Base-by-base conservation (phyloP, 2,888 invertebrate species). In the Dasysyrphus albostriatus region DNA sequence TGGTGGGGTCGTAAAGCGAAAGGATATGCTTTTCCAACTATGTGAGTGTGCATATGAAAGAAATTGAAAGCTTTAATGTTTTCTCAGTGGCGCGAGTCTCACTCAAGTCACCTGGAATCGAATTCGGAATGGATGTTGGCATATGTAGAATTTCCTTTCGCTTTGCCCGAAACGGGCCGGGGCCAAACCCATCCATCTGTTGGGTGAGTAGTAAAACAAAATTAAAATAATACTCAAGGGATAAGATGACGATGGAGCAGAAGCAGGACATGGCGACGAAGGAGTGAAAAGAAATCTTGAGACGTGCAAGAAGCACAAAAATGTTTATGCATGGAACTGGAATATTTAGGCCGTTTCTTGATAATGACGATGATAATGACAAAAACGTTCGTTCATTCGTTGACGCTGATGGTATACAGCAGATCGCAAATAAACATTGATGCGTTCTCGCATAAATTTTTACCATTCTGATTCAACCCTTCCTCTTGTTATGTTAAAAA, bases 171-270 rank as follows among this genome's bases (percentile, higher is more conserved):
- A 56, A 29, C 47, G 47, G 34, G 44, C 32, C 32, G 44, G 24
- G 9, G 16, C n/a, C 47, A 32, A 16, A 34, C 79, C 63, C 80
- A 72, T 79, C 65, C 80, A 69, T 78, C 79, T 65, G 81, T 63
- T 88, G 83, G 83, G 75, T 88, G 81, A 88, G 88, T 88, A 88
- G 84, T 88, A 88, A 88, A 88, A 88, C 88, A 88, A 88, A 88
- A 88, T 88, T 88, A 84, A 88, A 88, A 88, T 88, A 88, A 88
- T 76, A 83, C 88, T 74, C 88, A 8, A 19, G 88, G 82, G 88
- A 83, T 75, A 59, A 63, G 74, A 72, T 78, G 74, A 82, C 14
- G 74, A 78, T 39, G 78, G 76, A 42, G 70, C 37, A 70, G 24
- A 32, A 1, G 29, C 29, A 80, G 16, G 65, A 44, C 32, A 24